phyloP scores from a whole-genome alignment of 2,888 invertebrate species.

The Periphyllus acericola region DNA sequence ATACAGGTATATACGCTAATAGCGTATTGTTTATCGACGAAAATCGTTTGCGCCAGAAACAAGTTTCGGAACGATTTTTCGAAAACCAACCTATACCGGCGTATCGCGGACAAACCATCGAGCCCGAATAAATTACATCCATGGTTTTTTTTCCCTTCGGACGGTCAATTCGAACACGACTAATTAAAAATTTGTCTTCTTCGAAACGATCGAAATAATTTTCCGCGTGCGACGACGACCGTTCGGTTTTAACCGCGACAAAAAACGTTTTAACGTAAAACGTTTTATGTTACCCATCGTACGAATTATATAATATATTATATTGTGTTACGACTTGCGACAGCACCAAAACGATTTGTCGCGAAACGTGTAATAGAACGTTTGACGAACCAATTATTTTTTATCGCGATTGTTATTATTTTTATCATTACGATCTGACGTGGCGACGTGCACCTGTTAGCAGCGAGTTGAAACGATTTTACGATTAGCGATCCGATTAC shows the following conservation, averaged over 20 bases:
- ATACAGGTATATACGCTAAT: not conserved
- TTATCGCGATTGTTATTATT: not conserved
- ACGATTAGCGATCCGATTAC: not conserved
- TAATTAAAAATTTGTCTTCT: constrained; percentile 29
- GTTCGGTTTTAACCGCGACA: not conserved
- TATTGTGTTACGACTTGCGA: too few species aligned
- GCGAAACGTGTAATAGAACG: not conserved
- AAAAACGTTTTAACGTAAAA: too few species aligned
- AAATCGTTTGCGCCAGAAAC: constrained; percentile 25
- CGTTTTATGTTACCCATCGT: too few species aligned
- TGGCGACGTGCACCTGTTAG: not conserved
- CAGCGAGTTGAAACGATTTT: not conserved
- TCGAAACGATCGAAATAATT: not conserved
- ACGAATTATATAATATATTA: too few species aligned
- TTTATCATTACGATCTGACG: not conserved
- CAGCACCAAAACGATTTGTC: not conserved
- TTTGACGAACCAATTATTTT: not conserved
- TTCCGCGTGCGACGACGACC: not conserved
- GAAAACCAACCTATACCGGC: constrained; percentile 12
- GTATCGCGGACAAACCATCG: not conserved
- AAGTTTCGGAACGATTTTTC: constrained; percentile 17
- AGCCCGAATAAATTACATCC: constrained; percentile 13
- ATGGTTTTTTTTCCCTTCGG: not conserved
- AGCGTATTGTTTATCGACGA: constrained; percentile 23
- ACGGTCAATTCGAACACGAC: not conserved